These are phyloP conservation scores for Porites evermanni DNA, from an alignment of 92 coral and sea anemone genomes.

Conservation along the genomic window DNA sequence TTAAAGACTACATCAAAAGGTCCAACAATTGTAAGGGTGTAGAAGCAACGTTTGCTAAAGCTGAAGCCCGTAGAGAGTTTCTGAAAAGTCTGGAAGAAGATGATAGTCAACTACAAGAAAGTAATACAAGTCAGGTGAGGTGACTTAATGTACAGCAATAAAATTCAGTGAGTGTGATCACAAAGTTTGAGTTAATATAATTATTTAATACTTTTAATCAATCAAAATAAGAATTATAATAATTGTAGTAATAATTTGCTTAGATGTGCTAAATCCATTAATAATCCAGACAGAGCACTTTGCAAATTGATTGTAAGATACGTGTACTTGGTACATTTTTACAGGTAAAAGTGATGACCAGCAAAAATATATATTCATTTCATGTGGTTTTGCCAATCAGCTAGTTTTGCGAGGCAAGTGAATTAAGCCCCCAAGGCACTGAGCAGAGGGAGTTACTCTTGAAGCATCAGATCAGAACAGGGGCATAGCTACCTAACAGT, in stretches of 20 bases:
- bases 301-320: no score
- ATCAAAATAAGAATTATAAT: no score
- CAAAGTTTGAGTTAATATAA: no score
- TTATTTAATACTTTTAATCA: no score
- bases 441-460: constrained; percentile 10
- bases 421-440: not conserved
- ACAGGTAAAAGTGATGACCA: no score
- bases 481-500: not conserved
- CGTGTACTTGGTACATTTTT: not conserved
- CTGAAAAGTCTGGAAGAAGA: constrained; percentile 35
- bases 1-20: constrained; percentile 50
- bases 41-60: constrained; percentile 69
- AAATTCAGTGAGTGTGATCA: not conserved
- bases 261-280: no score
- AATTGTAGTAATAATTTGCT: no score
- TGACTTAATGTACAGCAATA: no score
- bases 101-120: not conserved
- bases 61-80: constrained; percentile 65
- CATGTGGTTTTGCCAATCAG: constrained; percentile 11
- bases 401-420: constrained; percentile 27
- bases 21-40: constrained; percentile 70
- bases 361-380: not conserved
- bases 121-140: constrained; percentile 10
- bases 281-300: not conserved
- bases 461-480: not conserved